Conservation (phyloP, 2,113 vertebrate genomes). For the Datnioides undecimradiatus region DNA sequence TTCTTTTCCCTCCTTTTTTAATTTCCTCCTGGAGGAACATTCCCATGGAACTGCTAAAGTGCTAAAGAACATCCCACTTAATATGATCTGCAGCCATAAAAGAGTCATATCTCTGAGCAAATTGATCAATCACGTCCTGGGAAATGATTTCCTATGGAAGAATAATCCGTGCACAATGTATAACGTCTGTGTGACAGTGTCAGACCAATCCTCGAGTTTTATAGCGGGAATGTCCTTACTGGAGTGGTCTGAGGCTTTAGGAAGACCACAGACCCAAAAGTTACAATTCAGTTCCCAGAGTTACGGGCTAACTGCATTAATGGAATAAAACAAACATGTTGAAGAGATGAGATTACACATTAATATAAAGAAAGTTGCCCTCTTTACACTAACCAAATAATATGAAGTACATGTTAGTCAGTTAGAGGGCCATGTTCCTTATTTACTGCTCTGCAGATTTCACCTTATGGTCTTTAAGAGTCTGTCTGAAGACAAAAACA, state of each 20-base stretch:
- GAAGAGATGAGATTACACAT: too few relatives aligned
- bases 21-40: constrained; percentile 18
- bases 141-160: constrained; percentile 21
- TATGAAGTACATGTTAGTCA: too few relatives aligned
- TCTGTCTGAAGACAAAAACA: too few relatives aligned
- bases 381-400: too few relatives aligned
- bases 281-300: background rate
- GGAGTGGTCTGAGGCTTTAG: background rate
- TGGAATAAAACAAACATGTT: too few relatives aligned
- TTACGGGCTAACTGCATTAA: too few relatives aligned
- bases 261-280: background rate
- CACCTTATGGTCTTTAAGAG: too few relatives aligned
- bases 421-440: too few relatives aligned
- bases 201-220: background rate
- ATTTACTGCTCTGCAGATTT: too few relatives aligned
- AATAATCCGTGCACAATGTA: background rate
- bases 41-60: background rate
- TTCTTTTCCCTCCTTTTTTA: background rate
- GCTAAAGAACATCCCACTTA: constrained; percentile 29
- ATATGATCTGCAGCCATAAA: constrained; percentile 25
- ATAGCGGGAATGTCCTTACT: background rate
- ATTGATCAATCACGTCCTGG: constrained; percentile 18
- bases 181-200: constrained; percentile 1
- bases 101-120: constrained; percentile 32
- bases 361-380: too few relatives aligned